Percentiles rank a stretch among this genome's conserved stretches.
Conservation (phyloP, 2,113 vertebrate genomes). For the Coracopsis vasa region DNA sequence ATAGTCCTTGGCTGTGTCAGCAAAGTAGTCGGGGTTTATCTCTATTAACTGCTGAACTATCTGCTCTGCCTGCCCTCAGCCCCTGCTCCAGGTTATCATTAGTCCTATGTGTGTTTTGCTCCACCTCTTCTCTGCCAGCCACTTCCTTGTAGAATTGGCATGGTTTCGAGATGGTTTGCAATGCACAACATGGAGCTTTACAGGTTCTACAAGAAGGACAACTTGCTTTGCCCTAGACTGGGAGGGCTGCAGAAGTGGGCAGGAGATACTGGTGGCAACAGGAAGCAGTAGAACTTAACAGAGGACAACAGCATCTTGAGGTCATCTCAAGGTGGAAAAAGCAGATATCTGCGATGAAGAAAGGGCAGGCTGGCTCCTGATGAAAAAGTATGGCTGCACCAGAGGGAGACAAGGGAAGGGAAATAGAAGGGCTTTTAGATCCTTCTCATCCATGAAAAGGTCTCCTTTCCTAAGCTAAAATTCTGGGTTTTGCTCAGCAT, state of each 20-base stretch:
- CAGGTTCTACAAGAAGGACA: constrained; percentile 5
- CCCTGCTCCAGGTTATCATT: constrained; percentile 15
- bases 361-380: not conserved
- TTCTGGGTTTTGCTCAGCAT: not conserved
- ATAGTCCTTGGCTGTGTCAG: constrained; percentile 38
- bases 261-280: constrained; percentile 38
- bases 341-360: not conserved
- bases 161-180: not conserved
- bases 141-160: constrained; percentile 24
- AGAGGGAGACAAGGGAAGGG: not conserved
- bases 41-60: constrained; percentile 23
- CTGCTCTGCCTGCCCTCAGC: constrained; percentile 6
- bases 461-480: not conserved
- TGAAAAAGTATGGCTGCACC: not conserved
- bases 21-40: not conserved
- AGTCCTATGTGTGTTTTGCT: not conserved
- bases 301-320: not conserved
- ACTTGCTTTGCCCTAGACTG: constrained; percentile 1
- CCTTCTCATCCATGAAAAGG: not conserved
- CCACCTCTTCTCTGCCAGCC: constrained; percentile 18
- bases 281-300: constrained; percentile 10
- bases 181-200: not conserved
- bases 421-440: not conserved
- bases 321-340: not conserved
- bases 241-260: not conserved